Percentiles rank a stretch among this genome's conserved stretches.
These are phyloP conservation scores for Neocrepidodera transversa DNA, from an alignment of 2,888 invertebrate genomes.

Conservation along the genomic window DNA sequence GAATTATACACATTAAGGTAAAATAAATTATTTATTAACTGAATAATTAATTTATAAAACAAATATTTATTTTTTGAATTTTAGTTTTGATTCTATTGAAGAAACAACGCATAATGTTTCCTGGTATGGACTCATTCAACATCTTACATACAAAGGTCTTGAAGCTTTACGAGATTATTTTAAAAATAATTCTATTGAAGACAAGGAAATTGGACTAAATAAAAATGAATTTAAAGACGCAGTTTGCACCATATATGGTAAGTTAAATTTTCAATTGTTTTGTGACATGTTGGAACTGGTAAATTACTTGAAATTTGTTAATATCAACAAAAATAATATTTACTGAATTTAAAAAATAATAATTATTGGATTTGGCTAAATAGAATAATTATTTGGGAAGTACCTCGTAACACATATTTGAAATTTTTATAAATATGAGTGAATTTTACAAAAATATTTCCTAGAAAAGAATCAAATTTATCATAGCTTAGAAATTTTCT, in stretches of 20 bases:
- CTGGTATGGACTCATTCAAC: slow-evolving; percentile 48
- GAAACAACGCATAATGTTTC: slow-evolving; percentile 40
- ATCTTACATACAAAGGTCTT: slow-evolving; percentile 46
- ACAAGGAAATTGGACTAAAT: slow-evolving; percentile 45
- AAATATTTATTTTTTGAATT: slow-evolving; percentile 15
- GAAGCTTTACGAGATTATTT: slow-evolving; percentile 46
- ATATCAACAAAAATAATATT: too few species aligned
- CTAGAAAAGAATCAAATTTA: too few species aligned
- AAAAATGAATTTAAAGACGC: slow-evolving; percentile 56
- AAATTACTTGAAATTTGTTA: too few species aligned
- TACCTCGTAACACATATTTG: too few species aligned
- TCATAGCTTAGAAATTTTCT: too few species aligned
- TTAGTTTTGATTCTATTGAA: slow-evolving; percentile 46
- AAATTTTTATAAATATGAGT: too few species aligned
- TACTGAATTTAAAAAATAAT: too few species aligned
- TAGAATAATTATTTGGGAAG: too few species aligned
- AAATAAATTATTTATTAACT: background rate
- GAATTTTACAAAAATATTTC: too few species aligned
- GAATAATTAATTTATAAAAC: background rate
- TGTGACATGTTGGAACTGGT: too few species aligned
- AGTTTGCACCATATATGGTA: slow-evolving; percentile 54
- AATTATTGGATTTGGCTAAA: too few species aligned
- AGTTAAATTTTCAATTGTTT: too few species aligned
- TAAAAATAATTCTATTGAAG: slow-evolving; percentile 33
- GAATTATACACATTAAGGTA: slow-evolving; percentile 32